Conservation (phyloP, 1,140 invertebrate genomes). For the Drosophila fuyamai region DNA sequence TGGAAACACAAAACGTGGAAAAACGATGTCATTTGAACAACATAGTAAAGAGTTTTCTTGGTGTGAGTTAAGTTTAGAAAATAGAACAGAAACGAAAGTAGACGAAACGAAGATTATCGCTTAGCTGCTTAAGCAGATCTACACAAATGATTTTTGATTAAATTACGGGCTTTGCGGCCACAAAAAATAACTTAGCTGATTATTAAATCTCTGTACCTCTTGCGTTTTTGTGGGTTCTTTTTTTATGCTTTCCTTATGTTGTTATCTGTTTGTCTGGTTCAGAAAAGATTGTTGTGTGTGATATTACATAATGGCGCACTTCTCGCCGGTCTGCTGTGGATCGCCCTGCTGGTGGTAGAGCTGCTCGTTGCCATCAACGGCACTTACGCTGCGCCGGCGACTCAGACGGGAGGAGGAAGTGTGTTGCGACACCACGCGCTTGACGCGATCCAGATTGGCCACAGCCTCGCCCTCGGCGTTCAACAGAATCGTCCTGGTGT, state of each 20-base stretch:
- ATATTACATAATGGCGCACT: conserved; percentile 88
- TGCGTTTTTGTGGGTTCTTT: conserved; percentile 20
- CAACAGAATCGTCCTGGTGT: conserved; percentile 74
- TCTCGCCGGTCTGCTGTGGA: conserved; percentile 86
- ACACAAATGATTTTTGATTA: conserved; percentile 40
- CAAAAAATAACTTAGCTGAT: conserved; percentile 54
- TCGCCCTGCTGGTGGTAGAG: conserved; percentile 89
- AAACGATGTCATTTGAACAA: conserved; percentile 19
- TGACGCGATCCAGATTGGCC: conserved; percentile 88
- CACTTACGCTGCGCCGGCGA: conserved; percentile 72
- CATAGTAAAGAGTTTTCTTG: conserved; percentile 3
- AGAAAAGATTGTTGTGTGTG: conserved; percentile 10
- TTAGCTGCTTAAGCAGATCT: conserved; percentile 17
- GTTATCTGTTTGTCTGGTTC: conserved; percentile 21
- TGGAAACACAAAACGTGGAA: conserved; percentile 21
- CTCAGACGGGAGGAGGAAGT: conserved; percentile 89
- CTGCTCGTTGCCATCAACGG: conserved; percentile 87
- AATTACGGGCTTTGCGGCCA: conserved; percentile 29
- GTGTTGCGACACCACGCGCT: conserved; percentile 88
- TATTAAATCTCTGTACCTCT: conserved; percentile 38
- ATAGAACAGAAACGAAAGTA: conserved; percentile 5
- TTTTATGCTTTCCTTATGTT: conserved; percentile 12
- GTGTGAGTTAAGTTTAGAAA: neutral
- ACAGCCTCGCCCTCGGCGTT: conserved; percentile 86
- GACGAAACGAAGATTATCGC: conserved; percentile 27